Conservation (phyloP, 2,113 vertebrate species). For the Tamias sibiricus region DNA sequence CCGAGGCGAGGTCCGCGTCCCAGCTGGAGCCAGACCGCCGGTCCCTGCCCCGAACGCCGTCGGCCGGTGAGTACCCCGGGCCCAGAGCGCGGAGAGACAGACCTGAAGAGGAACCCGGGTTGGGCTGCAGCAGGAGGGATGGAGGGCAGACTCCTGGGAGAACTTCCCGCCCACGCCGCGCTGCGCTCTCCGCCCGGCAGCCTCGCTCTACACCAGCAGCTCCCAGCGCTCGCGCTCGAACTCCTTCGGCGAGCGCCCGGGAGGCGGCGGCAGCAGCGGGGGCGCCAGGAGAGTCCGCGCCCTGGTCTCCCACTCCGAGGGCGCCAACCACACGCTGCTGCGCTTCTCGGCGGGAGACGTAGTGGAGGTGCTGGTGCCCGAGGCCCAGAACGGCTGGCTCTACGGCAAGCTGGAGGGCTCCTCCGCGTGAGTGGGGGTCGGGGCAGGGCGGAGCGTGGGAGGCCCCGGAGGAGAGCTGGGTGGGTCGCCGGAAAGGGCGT, state of each 20-base stretch:
- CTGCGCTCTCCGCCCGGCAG: constrained; percentile 63
- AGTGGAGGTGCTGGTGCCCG: constrained; percentile 87
- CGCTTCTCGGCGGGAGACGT: constrained; percentile 89
- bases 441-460: not conserved
- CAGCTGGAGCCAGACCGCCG: constrained; percentile 81
- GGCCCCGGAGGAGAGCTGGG: not conserved
- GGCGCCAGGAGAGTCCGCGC: constrained; percentile 87
- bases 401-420: constrained; percentile 91
- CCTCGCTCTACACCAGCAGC: constrained; percentile 74
- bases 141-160: not conserved
- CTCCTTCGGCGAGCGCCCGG: constrained; percentile 91
- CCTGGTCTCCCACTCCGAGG: constrained; percentile 89
- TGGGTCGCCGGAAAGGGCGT: too few species aligned
- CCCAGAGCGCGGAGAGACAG: not conserved
- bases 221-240: constrained; percentile 88
- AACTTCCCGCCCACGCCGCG: not conserved
- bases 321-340: constrained; percentile 91
- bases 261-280: not conserved
- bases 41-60: constrained; percentile 84
- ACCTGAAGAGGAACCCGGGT: too few species aligned
- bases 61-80: constrained; percentile 82
- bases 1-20: constrained; percentile 77
- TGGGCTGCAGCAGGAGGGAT: not conserved
- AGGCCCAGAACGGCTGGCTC: constrained; percentile 95
- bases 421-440: constrained; percentile 85